Evolutionary conservation across 2,797 vertebrate genomes (phyloP).

Genomic region (Spea hammondii): DNA sequence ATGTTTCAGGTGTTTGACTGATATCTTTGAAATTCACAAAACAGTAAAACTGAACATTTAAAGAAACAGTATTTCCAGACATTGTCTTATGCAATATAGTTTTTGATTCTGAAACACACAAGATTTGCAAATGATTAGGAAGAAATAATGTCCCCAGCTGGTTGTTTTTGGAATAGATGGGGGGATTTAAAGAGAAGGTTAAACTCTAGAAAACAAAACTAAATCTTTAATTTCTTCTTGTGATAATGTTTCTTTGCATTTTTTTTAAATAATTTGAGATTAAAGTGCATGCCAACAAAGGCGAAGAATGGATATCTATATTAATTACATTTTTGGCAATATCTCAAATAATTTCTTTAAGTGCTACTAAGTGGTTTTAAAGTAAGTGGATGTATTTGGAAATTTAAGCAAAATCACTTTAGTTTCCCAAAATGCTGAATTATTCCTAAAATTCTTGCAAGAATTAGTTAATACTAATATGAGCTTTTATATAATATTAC

Average conservation of each 20-base stretch:
- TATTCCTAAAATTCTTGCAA: constrained; percentile 20
- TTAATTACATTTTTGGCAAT: constrained; percentile 30
- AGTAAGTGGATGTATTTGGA: constrained; percentile 28
- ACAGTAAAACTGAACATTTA: constrained; percentile 16
- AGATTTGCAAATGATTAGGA: no score
- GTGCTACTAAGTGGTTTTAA: constrained; percentile 46
- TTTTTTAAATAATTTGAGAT: no score
- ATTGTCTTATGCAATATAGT: no score
- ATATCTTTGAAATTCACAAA: no score
- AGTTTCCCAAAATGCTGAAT: background rate
- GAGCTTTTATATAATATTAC: background rate
- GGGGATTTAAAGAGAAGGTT: no score
- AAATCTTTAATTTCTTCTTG: no score
- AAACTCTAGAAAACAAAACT: no score
- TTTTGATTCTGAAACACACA: no score
- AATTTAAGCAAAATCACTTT: constrained; percentile 17
- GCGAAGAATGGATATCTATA: constrained; percentile 17
- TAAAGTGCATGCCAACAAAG: background rate
- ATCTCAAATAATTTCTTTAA: constrained; percentile 39
- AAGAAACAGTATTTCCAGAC: background rate
- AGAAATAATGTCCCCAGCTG: no score
- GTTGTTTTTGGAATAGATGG: no score
- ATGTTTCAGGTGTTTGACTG: no score
- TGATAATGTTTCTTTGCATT: no score
- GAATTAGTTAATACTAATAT: background rate